Conservation (phyloP, 64 coral and sea anemone species). For the Catalaphyllia jardinei region DNA sequence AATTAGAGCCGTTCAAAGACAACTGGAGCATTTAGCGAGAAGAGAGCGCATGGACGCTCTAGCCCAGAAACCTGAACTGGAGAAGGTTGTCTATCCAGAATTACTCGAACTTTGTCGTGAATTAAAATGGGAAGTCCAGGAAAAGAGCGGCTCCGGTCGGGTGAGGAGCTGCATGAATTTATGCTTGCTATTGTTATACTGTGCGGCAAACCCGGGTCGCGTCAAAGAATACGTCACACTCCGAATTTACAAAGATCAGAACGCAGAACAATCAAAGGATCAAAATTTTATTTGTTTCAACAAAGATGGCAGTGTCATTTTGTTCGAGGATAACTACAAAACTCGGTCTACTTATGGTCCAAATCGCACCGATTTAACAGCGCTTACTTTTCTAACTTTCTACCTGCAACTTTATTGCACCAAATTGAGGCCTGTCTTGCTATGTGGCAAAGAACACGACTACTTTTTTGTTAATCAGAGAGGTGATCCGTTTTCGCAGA, state of each 20-base stretch:
- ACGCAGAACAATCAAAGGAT: background rate
- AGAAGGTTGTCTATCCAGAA: background rate
- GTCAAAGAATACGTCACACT: background rate
- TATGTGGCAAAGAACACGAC: background rate
- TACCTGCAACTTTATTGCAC: constrained; percentile 19
- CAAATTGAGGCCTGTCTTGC: background rate
- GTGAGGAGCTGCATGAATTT: background rate
- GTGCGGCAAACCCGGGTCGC: background rate
- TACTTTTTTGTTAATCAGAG: constrained; percentile 15
- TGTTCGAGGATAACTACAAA: background rate
- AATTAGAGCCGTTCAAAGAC: constrained; percentile 9
- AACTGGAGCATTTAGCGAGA: background rate
- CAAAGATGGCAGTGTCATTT: background rate
- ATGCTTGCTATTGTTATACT: background rate
- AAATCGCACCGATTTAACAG: background rate
- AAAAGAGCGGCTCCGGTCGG: background rate
- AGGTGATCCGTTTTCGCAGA: background rate
- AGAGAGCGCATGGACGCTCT: background rate
- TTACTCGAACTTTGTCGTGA: background rate
- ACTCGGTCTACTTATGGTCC: constrained; percentile 2
- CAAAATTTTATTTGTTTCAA: constrained; percentile 15
- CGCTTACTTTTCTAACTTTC: background rate
- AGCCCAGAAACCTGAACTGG: background rate
- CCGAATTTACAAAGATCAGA: background rate
- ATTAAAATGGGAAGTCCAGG: background rate